A percentile compares a stretch with the other conserved stretches of the same genome.
phyloP scores from a whole-genome alignment of 1,140 invertebrate genomes.

The Acromyrmex charruanus region DNA sequence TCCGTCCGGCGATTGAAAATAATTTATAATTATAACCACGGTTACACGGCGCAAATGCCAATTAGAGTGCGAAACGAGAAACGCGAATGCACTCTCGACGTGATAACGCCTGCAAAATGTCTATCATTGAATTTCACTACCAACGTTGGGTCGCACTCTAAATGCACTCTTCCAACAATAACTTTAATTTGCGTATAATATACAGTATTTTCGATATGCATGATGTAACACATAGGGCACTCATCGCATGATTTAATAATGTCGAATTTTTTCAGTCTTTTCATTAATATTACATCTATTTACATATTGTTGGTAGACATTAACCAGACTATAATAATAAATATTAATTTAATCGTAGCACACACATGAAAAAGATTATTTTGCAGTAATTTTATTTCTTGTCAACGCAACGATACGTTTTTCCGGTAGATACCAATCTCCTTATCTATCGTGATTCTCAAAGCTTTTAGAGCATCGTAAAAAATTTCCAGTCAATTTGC shows the following conservation, averaged over 20 bases:
- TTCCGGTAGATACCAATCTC: neutral
- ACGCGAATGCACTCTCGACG: slow-evolving; percentile 19
- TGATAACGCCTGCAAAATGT: slow-evolving; percentile 35
- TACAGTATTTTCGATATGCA: neutral
- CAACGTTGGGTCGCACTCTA: neutral
- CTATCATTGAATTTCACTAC: slow-evolving; percentile 27
- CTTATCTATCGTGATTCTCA: slow-evolving; percentile 16
- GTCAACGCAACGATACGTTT: slow-evolving; percentile 19
- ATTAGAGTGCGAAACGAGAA: slow-evolving; percentile 73
- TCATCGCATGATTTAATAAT: neutral
- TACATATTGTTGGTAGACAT: neutral
- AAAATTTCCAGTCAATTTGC: slow-evolving; percentile 53
- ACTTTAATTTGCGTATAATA: slow-evolving; percentile 10
- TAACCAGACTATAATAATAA: neutral
- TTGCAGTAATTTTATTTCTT: neutral
- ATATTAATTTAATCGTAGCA: neutral
- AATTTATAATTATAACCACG: slow-evolving; percentile 71
- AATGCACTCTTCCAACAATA: slow-evolving; percentile 34
- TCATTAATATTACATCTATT: neutral
- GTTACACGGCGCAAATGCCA: slow-evolving; percentile 56
- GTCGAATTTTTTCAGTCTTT: neutral
- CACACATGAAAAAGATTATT: neutral
- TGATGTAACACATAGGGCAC: neutral
- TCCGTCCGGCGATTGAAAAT: slow-evolving; percentile 73
- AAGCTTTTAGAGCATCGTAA: slow-evolving; percentile 10